Evolutionary conservation across 2,797 vertebrate genomes (phyloP), one percentile per base, ranked within the genome.

Genomic region (Coregonus suidteri): DNA sequence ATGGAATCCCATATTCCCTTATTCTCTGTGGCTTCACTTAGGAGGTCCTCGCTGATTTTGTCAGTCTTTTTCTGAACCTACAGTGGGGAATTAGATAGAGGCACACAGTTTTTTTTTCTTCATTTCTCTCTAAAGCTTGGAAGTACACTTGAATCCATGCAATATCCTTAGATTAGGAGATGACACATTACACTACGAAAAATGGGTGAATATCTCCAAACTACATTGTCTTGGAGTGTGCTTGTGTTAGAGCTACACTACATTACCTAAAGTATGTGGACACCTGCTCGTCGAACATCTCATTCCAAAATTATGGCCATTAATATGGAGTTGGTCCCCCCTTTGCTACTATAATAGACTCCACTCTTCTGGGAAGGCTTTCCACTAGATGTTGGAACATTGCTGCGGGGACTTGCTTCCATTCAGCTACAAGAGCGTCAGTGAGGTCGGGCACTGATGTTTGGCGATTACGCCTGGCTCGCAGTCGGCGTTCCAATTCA

Each of bases 61-160:
- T 95, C 95, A 4, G 95, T 83, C 75, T 95, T 97, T 90, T 98
- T 99, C 88, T 96, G 95, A 25, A 99, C 97, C 98, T 99, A 82
- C 4, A 75, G 82, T 52, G 6, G 67, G 3, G 71, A 74, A 31
- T 20, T 30, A 79, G 54, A n/a, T 67, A 73, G 86, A 6, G 41
- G 47, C 3, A 68, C 30, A 79, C 13, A 79, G 77, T 53, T 35
- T 73, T 13, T 41, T 53, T 13, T 13, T 13, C 11, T 3, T 2
- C 3, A 11, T 13, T 41, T 37, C 31, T 74, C 62, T 66, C 20
- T 13, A 31, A 66, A 13, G n/a, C 11, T 13, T 15, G 64, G 13
- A 66, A 25, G 20, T 66, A 66, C 13, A 13, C 13, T 25, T 7
- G 30, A 34, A 66, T 66, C 30, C 64, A 18, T 59, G 18, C 56